Evolutionary conservation across 1,140 invertebrate species (phyloP), one percentile per base, ranked within the genome.

Genomic region (Streblospio benedicti): DNA sequence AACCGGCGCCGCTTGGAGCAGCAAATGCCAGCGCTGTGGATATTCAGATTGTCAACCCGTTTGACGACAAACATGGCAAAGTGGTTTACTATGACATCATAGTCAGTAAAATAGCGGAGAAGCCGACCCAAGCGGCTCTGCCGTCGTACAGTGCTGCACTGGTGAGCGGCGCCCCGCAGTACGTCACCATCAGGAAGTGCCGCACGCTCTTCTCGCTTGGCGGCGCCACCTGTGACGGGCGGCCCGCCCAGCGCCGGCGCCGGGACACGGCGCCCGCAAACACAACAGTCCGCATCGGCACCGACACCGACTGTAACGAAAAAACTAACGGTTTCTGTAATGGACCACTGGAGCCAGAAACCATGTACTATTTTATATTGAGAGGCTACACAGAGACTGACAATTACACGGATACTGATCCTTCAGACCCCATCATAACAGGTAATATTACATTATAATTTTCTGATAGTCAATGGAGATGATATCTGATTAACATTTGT

Each of bases 161-260:
- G 30, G 6, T 2, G n/a, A 52, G 27, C 18, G 27, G 2, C 18
- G 6, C 27, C n/a, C 35, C 35, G n/a, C 50, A 20, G 5, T 52
- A 52, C 33, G 50, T 31, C 18, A 31, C 50, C n/a, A 31, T 52
- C 23, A 18, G 33, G 5, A 52, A 52, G 50, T 52, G 50, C 33
- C 23, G 14, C 0, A 28, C 27, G 3, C 31, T 52, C 4, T 52
- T 52, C 30, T 16, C 23, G 4, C 25, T 9, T 6, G 50, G 50
- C 27, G 16, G 31, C 25, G 5, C 50, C 4, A 30, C 27, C 16
- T 52, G 23, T 52, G 23, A 31, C 33, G 18, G 33, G 16, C 27
- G 0, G 12, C 30, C 3, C 9, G 2, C 33, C 25, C 28, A n/a
- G n/a, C 9, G 35, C 30, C 30, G 30, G 5, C 27, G 28, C 5